Percentiles rank a stretch among this genome's conserved stretches.
These are phyloP conservation scores for Luperina testacea DNA, from an alignment of 2,888 invertebrate genomes.

Conservation along the genomic window DNA sequence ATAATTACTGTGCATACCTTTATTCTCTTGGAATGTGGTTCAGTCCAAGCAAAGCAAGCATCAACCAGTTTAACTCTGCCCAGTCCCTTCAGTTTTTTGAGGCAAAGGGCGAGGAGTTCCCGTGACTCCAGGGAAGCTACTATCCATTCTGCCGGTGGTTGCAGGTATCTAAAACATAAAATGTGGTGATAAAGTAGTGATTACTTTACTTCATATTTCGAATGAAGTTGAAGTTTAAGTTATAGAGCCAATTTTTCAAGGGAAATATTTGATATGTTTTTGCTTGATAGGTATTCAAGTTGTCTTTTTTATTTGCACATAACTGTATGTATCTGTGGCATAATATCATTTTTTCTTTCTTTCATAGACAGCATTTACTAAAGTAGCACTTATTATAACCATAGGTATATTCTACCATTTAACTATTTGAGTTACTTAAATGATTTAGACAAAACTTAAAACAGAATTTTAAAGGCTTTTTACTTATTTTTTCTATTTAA, in stretches of 20 bases:
- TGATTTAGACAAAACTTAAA: background rate
- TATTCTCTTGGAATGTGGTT: slow-evolving; percentile 99
- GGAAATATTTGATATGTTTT: background rate
- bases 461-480: background rate
- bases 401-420: background rate
- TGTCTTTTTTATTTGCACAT: background rate
- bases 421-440: background rate
- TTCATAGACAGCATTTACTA: background rate
- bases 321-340: background rate
- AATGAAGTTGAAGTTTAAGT: background rate
- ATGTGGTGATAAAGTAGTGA: background rate
- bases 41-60: slow-evolving; percentile 99
- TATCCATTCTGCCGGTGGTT: slow-evolving; percentile 97
- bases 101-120: slow-evolving; percentile 96
- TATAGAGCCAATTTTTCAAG: too few relatives aligned
- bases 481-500: background rate
- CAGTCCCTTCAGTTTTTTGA: slow-evolving; percentile 97
- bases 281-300: background rate
- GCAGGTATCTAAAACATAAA: slow-evolving; percentile 92
- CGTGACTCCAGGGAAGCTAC: slow-evolving; percentile 96
- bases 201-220: background rate
- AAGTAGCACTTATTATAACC: background rate
- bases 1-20: slow-evolving; percentile 92
- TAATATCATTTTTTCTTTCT: background rate
- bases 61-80: slow-evolving; percentile 97